Evolutionary conservation across 2,113 vertebrate genomes (phyloP), one percentile per base, ranked within the genome.

Genomic region (Sterrhoptilus dennistouni): DNA sequence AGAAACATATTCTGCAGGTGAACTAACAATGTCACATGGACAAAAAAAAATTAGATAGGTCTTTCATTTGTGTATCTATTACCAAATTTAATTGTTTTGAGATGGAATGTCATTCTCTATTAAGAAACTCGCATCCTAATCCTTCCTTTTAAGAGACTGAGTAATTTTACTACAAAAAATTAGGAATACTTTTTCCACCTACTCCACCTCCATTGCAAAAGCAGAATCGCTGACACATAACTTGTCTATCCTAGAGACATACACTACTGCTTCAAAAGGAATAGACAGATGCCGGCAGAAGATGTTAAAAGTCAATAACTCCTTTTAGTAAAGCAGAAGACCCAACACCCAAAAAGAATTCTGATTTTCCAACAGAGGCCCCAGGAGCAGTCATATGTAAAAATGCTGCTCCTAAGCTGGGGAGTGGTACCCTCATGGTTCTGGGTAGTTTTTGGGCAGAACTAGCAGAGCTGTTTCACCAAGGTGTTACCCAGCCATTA

Each of bases 371-470:
- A 79, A 7, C 21, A 27, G 2, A 7, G 15, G 10, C 2, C 8
- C 12, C 18, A 35, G 36, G 10, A 45, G 12, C 9, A 53, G 18
- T 31, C 3, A 13, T 31, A 40, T 4, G 1, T 35, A 49, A 40
- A 49, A 35, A 35, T 57, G 12, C 6, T 35, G 15, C 6, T 57
- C 6, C 20, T 10, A 11, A 57, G 29, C 11, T 24, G 21, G 10
- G 18, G 9, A 76, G 29, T 31, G 12, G 12, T 53, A 31, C 5
- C 3, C 5, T 50, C 10, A 60, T 0, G 1, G 29, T 3, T 72
- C 9, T 24, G 1, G 9, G 31, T 4, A 53, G 49, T 11, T 63
- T 59, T 44, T n/a, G 7, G 22, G 8, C 23, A 83, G 35, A 70
- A 38, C 12, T 47, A 40, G 18, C 17, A 47, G 21, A 47, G 19